Percentiles rank a stretch among this genome's conserved stretches.
These are phyloP conservation scores for Metallyticus violacea DNA, from an alignment of 2,888 invertebrate genomes.

Conservation along the genomic window DNA sequence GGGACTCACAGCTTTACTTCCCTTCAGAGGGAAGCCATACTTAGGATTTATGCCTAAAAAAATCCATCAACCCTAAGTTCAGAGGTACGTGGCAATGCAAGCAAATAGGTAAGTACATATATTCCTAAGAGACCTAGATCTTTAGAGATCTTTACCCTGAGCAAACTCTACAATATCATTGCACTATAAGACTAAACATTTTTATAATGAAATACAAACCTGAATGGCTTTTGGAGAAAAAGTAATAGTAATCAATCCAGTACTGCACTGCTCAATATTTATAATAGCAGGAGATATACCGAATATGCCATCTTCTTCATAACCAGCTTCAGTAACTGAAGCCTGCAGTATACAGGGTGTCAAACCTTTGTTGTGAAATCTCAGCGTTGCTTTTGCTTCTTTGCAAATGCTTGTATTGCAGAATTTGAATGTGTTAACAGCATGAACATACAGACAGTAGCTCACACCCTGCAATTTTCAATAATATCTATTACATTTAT, in stretches of 20 bases:
- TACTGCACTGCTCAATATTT: neutral
- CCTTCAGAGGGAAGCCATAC: too few species aligned
- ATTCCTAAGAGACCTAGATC: too few species aligned
- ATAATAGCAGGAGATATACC: neutral
- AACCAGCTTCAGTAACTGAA: neutral
- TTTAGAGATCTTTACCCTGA: too few species aligned
- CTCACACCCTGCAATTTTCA: constrained; percentile 41
- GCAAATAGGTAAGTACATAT: too few species aligned
- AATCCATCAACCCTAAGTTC: too few species aligned
- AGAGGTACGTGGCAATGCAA: too few species aligned
- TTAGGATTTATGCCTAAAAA: too few species aligned
- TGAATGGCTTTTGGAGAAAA: neutral
- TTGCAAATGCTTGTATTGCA: constrained; percentile 44
- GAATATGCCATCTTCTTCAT: neutral
- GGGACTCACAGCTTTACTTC: too few species aligned
- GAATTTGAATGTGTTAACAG: constrained; percentile 46
- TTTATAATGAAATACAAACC: too few species aligned
- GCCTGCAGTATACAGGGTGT: neutral
- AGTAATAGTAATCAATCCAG: neutral
- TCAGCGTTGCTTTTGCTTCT: constrained; percentile 41
- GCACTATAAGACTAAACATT: too few species aligned
- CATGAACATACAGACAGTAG: constrained; percentile 44
- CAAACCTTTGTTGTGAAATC: constrained; percentile 45
- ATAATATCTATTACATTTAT: constrained; percentile 1
- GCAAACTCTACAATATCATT: too few species aligned